Conservation (phyloP, 2,888 invertebrate species). For the Ischnura elegans region DNA sequence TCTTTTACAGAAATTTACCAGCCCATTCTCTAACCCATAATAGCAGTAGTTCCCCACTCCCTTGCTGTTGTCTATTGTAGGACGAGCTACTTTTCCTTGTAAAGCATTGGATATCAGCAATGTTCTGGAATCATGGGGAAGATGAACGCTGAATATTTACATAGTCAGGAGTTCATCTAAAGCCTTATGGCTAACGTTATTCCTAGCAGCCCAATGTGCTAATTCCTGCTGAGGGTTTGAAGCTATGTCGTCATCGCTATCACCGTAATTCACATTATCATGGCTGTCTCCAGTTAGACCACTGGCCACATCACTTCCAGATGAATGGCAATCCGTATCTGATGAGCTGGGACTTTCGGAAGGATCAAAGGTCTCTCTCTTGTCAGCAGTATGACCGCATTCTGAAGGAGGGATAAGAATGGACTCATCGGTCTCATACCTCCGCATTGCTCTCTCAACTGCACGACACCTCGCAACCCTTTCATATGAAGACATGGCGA, state of each 20-base stretch:
- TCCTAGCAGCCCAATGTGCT: not conserved
- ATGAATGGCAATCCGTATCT: too few relatives aligned
- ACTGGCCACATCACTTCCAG: too few relatives aligned
- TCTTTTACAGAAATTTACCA: not conserved
- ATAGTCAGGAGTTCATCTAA: not conserved
- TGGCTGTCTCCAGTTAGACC: not conserved
- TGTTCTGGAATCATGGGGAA: not conserved
- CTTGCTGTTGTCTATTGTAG: not conserved
- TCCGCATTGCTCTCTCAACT: too few relatives aligned
- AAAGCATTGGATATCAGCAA: not conserved
- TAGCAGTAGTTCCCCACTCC: not conserved
- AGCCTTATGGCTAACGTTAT: too few relatives aligned
- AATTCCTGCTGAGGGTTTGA: not conserved
- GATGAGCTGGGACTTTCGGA: too few relatives aligned
- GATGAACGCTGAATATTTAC: not conserved
- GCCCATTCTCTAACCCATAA: not conserved
- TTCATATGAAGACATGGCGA: too few relatives aligned
- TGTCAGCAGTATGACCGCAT: too few relatives aligned
- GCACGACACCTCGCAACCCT: too few relatives aligned
- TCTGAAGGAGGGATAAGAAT: too few relatives aligned
- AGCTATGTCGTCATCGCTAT: not conserved
- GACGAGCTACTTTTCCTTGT: not conserved
- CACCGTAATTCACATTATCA: not conserved
- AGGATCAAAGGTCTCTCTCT: too few relatives aligned
- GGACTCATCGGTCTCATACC: too few relatives aligned